Evolutionary conservation across 2,888 invertebrate genomes (phyloP).

Genomic region (Ochropleura plecta): DNA sequence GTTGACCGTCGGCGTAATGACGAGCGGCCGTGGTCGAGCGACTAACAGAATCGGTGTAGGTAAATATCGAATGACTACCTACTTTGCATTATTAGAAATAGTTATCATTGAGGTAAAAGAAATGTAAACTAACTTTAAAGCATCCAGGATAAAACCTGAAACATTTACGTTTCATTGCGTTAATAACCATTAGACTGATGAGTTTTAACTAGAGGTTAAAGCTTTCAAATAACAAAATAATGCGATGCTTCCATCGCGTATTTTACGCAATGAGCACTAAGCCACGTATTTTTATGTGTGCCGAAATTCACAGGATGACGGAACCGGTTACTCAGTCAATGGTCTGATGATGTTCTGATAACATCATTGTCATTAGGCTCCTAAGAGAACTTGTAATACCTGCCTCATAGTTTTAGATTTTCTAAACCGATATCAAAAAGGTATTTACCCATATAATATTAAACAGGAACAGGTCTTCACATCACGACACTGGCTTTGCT

Average conservation of each 20-base stretch:
- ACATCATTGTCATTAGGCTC: conserved; percentile 11
- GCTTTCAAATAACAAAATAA: background rate
- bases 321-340: conserved; percentile 41
- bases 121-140: conserved; percentile 48
- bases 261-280: conserved; percentile 12
- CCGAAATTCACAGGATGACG: conserved; percentile 2
- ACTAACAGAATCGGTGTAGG: conserved; percentile 76
- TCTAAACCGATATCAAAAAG: background rate
- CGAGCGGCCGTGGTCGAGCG: conserved; percentile 76
- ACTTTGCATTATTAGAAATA: conserved; percentile 83
- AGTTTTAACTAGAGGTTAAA: background rate
- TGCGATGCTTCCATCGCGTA: background rate
- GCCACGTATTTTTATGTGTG: conserved; percentile 16
- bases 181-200: background rate
- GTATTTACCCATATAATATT: background rate
- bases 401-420: conserved; percentile 1
- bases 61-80: conserved; percentile 84
- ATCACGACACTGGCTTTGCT: background rate
- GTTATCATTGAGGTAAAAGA: conserved; percentile 65
- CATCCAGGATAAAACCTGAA: conserved; percentile 29
- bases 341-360: conserved; percentile 22
- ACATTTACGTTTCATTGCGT: conserved; percentile 11
- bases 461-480: background rate
- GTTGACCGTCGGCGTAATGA: conserved; percentile 88
- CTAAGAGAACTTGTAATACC: conserved; percentile 9